These are phyloP conservation scores for Pasiphila rectangulata DNA, from an alignment of 2,888 invertebrate species.

Conservation along the genomic window DNA sequence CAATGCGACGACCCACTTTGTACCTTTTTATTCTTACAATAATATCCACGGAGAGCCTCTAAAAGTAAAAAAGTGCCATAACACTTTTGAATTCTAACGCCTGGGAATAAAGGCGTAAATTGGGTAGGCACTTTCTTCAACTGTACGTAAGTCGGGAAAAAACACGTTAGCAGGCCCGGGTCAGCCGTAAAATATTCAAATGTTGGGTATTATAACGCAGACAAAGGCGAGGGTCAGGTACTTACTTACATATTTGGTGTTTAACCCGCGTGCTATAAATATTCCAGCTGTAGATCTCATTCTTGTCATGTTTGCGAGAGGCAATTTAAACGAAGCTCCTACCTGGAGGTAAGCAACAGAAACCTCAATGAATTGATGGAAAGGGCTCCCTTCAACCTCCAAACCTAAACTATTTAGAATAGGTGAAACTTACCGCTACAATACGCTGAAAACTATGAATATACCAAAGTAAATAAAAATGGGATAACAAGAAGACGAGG, in stretches of 20 bases:
- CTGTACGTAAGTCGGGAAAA: slow-evolving; percentile 36
- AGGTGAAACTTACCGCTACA: no score
- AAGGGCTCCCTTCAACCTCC: no score
- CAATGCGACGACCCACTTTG: slow-evolving; percentile 33
- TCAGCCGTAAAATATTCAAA: slow-evolving; percentile 59
- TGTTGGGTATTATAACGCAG: slow-evolving; percentile 48
- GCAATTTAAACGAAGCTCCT: no score
- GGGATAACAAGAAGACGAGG: slow-evolving; percentile 49
- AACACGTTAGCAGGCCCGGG: slow-evolving; percentile 46
- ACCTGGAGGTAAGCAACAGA: no score
- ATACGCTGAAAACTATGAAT: not conserved
- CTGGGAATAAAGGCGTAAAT: slow-evolving; percentile 21
- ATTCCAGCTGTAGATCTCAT: slow-evolving; percentile 35
- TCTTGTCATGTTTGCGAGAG: slow-evolving; percentile 23
- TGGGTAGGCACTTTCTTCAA: slow-evolving; percentile 20
- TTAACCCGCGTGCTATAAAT: slow-evolving; percentile 41
- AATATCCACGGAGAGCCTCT: slow-evolving; percentile 29
- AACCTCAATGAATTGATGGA: no score
- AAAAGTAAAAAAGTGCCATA: slow-evolving; percentile 22
- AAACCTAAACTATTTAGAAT: no score
- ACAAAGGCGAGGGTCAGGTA: slow-evolving; percentile 38
- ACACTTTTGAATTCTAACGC: slow-evolving; percentile 23
- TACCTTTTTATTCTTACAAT: slow-evolving; percentile 33
- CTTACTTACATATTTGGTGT: slow-evolving; percentile 33
- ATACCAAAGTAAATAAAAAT: slow-evolving; percentile 47